A percentile compares a stretch with the other conserved stretches of the same genome.
phyloP scores from a whole-genome alignment of 2,797 vertebrate species.

The Myotis daubentonii region DNA sequence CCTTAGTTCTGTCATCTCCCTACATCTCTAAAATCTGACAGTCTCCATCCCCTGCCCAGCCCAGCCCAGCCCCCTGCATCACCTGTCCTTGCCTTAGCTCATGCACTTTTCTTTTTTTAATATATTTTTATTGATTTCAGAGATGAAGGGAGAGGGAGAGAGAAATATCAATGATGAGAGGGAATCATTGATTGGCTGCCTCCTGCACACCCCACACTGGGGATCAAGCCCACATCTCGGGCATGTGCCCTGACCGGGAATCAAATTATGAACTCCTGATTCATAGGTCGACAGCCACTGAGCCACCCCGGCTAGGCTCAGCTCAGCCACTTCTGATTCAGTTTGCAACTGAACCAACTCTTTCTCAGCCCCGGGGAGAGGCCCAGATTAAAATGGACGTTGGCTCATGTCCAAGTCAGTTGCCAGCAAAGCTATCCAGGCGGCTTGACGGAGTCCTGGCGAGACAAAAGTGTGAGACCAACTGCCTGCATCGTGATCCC shows the following conservation, averaged over 20 bases:
- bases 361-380: background rate
- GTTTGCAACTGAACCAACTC: background rate
- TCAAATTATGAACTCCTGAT: too few species aligned
- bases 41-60: too few species aligned
- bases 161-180: too few species aligned
- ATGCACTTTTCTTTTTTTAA: too few species aligned
- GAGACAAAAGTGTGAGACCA: background rate
- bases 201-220: too few species aligned
- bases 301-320: too few species aligned
- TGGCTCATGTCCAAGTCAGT: background rate
- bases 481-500: background rate
- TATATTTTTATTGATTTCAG: too few species aligned
- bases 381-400: background rate
- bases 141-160: too few species aligned
- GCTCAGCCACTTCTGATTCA: background rate
- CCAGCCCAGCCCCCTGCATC: background rate
- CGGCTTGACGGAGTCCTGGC: background rate
- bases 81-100: background rate
- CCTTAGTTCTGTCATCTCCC: background rate
- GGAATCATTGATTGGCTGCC: too few species aligned
- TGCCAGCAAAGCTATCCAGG: background rate
- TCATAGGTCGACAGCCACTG: too few species aligned
- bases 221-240: too few species aligned
- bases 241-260: too few species aligned
- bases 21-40: background rate